Evolutionary conservation across 2,888 invertebrate species (phyloP), one percentile per base, ranked within the genome.

Genomic region (Apoda limacodes): DNA sequence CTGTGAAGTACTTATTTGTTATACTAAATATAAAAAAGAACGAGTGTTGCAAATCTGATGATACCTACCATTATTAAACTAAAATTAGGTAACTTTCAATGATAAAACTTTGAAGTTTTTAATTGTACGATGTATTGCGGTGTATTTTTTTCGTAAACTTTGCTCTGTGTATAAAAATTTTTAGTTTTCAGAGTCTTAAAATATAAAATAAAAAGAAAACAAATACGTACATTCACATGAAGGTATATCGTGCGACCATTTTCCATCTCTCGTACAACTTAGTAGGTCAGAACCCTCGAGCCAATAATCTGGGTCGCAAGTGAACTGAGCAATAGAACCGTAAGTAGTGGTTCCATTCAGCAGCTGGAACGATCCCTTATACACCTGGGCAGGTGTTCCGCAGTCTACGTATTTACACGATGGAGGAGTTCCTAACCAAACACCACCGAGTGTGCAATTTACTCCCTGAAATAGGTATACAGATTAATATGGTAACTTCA

Each of bases 371-470:
- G 83, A 83, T 1, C 92, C 93, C 43, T 89, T 89, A 60, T 90
- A 89, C 3, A 92, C 87, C 43, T 88, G 87, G 0, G 89, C 90
- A 0, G 91, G 92, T 5, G 89, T 88, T 0, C 92, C 93, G 60
- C 93, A 95, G 63, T 91, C 93, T 2, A 94, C 90, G 67, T 89
- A 94, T 59, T 90, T 88, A 63, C 95, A 95, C 3, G 87, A 85
- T 0, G 94, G 93, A 0, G 90, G 85, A 10, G 88, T 88, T 20
- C 83, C 85, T 0, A 88, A 87, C 95, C 95, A 95, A 37, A 86
- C 84, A 0, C 95, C 95, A 2, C 95, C 95, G 9, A 95, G 83
- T 21, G 89, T 88, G 59, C 95, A 95, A 7, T 88, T 88, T 19
- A 93, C 82, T 21, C 89, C 85, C 91, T 92, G 54, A 9, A 55